Percentiles rank a stretch among this genome's conserved stretches.
Conservation (phyloP, 1,140 invertebrate genomes). For the Drosophila hydei region DNA sequence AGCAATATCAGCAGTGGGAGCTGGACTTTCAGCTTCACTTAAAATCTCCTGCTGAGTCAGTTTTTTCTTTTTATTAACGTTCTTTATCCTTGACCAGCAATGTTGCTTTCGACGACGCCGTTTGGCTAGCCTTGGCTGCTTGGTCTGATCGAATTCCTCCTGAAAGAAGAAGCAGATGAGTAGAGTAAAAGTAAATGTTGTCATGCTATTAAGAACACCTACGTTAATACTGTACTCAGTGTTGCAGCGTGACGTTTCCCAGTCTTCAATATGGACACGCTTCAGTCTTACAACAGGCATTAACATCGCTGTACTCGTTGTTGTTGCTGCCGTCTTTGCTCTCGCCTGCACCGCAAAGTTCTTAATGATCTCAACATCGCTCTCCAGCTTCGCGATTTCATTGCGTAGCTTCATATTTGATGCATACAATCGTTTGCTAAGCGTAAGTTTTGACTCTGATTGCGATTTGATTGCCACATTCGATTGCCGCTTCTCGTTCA, state of each 20-base stretch:
- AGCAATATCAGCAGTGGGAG: not conserved
- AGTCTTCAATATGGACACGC: conserved; percentile 25
- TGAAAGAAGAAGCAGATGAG: not conserved
- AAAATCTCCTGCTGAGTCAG: not conserved
- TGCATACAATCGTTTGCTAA: conserved; percentile 3
- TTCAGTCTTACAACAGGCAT: conserved; percentile 39
- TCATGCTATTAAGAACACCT: not conserved
- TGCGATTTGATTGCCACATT: not conserved
- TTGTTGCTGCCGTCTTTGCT: not conserved
- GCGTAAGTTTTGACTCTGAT: not conserved
- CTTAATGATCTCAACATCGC: conserved; percentile 11
- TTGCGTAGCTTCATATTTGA: conserved; percentile 19
- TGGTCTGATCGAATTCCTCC: not conserved
- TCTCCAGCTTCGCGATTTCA: conserved; percentile 18
- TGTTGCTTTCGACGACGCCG: conserved; percentile 16
- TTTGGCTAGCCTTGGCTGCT: not conserved
- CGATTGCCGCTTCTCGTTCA: conserved; percentile 20
- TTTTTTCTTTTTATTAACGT: conserved; percentile 16
- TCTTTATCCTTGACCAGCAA: conserved; percentile 20
- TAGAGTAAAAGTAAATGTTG: no score
- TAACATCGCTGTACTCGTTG: not conserved
- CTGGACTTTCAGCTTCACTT: not conserved
- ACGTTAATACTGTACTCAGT: conserved; percentile 13
- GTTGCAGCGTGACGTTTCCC: not conserved
- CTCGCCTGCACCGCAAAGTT: conserved; percentile 8